Conservation (phyloP, 1,140 invertebrate species). For the Temnothorax longispinosus region DNA sequence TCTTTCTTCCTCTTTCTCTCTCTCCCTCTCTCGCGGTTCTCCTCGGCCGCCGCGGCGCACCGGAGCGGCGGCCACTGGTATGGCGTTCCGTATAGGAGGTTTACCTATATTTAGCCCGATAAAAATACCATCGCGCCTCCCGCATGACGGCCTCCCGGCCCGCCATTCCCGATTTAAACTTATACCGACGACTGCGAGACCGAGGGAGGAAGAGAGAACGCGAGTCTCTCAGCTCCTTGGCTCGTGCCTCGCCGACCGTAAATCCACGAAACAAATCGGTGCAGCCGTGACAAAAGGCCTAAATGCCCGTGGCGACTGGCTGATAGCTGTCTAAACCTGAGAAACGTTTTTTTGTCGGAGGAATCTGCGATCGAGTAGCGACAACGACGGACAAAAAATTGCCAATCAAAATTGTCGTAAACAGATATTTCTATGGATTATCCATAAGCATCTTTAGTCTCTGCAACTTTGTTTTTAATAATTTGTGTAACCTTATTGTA, state of each 20-base stretch:
- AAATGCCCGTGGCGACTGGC: constrained; percentile 49
- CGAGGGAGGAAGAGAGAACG: constrained; percentile 46
- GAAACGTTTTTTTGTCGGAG: not conserved
- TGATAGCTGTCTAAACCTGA: constrained; percentile 42
- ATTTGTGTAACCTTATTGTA: not conserved
- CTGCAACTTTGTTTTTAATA: not conserved
- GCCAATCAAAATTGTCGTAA: not conserved
- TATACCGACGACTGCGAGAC: constrained; percentile 63
- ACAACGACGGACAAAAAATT: not conserved
- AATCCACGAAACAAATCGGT: constrained; percentile 62
- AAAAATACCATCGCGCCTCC: constrained; percentile 85
- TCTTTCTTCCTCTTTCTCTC: constrained; percentile 9
- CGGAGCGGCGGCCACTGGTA: constrained; percentile 64
- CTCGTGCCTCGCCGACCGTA: constrained; percentile 53
- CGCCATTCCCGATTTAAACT: constrained; percentile 84
- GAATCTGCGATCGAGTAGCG: not conserved
- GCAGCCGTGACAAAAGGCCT: constrained; percentile 49
- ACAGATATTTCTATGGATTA: not conserved
- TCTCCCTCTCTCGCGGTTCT: constrained; percentile 42
- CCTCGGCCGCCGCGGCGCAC: constrained; percentile 36
- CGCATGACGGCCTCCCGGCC: constrained; percentile 83
- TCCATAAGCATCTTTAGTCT: not conserved
- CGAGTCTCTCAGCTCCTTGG: constrained; percentile 39
- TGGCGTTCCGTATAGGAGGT: constrained; percentile 80
- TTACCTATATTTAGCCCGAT: constrained; percentile 84